A percentile compares a stretch with the other conserved stretches of the same genome.
phyloP scores from a whole-genome alignment of 2,888 invertebrate species.

The Conops quadrifasciatus region DNA sequence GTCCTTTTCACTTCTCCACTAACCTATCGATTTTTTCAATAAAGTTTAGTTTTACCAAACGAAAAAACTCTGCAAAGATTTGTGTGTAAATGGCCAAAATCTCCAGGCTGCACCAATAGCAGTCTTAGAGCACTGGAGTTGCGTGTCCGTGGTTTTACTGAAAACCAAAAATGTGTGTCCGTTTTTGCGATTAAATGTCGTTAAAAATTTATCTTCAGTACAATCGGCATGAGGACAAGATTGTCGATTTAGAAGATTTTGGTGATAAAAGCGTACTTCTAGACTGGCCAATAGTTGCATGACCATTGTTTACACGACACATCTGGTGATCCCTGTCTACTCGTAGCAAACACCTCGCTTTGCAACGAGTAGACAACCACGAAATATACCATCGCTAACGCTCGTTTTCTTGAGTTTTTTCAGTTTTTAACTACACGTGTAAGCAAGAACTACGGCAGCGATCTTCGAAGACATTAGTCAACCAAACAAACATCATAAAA shows the following conservation, averaged over 20 bases:
- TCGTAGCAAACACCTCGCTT: no score
- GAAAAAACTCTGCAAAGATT: background rate
- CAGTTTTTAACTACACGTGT: no score
- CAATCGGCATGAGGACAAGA: no score
- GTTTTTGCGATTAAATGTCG: background rate
- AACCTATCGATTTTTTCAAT: background rate
- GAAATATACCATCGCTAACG: no score
- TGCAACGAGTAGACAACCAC: no score
- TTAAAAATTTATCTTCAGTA: background rate
- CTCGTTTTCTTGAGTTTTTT: no score
- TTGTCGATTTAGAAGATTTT: background rate
- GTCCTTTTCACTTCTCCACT: background rate
- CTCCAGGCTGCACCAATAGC: background rate
- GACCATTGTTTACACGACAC: no score
- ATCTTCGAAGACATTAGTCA: no score
- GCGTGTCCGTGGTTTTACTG: slow-evolving; percentile 3
- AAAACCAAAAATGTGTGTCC: background rate
- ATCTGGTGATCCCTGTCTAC: no score
- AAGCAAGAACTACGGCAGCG: no score
- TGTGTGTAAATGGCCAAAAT: slow-evolving; percentile 9
- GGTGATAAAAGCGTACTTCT: background rate
- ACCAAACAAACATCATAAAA: no score
- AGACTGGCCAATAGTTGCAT: background rate
- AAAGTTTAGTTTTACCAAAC: no score
- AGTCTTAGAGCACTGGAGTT: background rate